Conservation (phyloP, 1,140 invertebrate species). For the Drosophila kanapiae region DNA sequence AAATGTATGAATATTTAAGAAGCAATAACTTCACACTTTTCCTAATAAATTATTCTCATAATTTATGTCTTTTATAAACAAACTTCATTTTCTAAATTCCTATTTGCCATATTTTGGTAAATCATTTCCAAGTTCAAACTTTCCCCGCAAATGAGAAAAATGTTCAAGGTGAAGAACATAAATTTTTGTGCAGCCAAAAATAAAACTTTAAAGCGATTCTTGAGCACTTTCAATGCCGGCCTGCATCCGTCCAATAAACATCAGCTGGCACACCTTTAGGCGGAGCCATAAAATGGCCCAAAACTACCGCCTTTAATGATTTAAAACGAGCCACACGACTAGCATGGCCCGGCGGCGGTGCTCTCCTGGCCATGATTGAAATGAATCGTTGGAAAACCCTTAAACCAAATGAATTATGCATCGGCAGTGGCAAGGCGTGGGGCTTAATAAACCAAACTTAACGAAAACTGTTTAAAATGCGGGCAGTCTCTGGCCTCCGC, state of each 20-base stretch:
- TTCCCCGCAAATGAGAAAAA: conserved; percentile 16
- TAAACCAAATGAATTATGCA: conserved; percentile 74
- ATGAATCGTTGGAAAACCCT: conserved; percentile 51
- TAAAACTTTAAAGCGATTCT: conserved; percentile 10
- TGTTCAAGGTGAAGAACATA: conserved; percentile 23
- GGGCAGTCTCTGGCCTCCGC: conserved; percentile 25
- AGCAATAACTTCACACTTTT: background rate
- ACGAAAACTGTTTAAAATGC: conserved; percentile 78
- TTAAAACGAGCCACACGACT: conserved; percentile 41
- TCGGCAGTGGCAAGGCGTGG: conserved; percentile 3
- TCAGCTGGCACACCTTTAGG: conserved; percentile 32
- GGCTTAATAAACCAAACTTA: conserved; percentile 77
- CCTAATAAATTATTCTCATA: background rate
- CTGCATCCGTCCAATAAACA: conserved; percentile 44
- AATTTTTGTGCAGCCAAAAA: background rate
- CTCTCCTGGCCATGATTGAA: conserved; percentile 36
- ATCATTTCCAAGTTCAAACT: conserved; percentile 1
- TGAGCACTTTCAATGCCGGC: conserved; percentile 18
- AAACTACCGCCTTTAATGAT: conserved; percentile 50
- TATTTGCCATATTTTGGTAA: background rate
- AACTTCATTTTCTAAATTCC: too few species aligned
- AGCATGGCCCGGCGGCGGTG: background rate
- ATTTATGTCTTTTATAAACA: background rate
- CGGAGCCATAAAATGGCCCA: conserved; percentile 27
- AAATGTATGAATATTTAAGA: background rate